A percentile compares a stretch with the other conserved stretches of the same genome.
phyloP scores from a whole-genome alignment of 2,888 invertebrate genomes.

The Aleiodes alternator region DNA sequence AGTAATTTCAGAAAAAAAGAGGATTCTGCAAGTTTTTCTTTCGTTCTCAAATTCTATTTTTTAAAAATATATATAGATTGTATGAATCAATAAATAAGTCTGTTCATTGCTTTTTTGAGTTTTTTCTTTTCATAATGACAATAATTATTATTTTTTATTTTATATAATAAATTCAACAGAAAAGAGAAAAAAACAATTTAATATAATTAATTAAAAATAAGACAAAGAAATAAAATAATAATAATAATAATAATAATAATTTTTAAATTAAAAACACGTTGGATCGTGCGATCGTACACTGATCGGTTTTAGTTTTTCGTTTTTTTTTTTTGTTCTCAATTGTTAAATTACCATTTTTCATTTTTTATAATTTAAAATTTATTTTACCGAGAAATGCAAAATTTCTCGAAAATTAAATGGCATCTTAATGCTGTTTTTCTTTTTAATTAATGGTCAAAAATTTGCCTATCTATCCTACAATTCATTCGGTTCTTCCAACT shows the following conservation, averaged over 20 bases:
- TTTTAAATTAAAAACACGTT: conserved; percentile 25
- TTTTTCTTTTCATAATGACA: conserved; percentile 32
- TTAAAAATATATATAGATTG: no score
- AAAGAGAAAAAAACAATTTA: no score
- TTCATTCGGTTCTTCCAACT: conserved; percentile 34
- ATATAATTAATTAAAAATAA: not conserved
- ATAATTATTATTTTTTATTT: conserved; percentile 39
- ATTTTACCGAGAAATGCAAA: conserved; percentile 11
- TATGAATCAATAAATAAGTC: not conserved
- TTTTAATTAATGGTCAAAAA: conserved; percentile 58
- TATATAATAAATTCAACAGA: conserved; percentile 42
- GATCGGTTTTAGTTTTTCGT: conserved; percentile 35
- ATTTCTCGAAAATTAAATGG: conserved; percentile 26
- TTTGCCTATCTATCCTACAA: conserved; percentile 70
- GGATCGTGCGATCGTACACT: conserved; percentile 45
- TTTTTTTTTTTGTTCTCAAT: not conserved
- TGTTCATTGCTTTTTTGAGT: not conserved
- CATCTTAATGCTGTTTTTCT: conserved; percentile 15
- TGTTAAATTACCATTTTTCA: not conserved
- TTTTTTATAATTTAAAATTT: no score
- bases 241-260: conserved; percentile 43
- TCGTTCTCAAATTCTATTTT: no score
- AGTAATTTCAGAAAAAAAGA: not conserved
- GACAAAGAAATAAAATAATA: conserved; percentile 43
- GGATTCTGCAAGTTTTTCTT: no score